Evolutionary conservation across 2,888 invertebrate species (phyloP).

Genomic region (Microchrysa polita): DNA sequence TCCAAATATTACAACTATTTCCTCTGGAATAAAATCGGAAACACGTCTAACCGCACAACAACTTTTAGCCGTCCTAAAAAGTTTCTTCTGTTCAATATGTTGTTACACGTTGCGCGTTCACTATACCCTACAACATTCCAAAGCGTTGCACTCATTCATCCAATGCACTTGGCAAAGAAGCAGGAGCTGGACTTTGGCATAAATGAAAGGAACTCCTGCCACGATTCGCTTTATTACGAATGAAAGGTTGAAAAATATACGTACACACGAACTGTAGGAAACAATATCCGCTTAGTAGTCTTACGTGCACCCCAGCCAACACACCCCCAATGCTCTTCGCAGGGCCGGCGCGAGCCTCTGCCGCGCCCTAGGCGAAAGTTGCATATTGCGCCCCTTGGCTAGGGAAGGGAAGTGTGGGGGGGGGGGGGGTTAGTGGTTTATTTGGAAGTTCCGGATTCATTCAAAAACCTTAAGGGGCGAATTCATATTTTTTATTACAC

Average conservation of each 20-base stretch:
- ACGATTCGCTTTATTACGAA: slow-evolving; percentile 40
- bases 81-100: slow-evolving; percentile 24
- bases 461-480: no score
- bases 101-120: slow-evolving; percentile 36
- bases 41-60: slow-evolving; percentile 31
- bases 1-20: no score
- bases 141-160: slow-evolving; percentile 12
- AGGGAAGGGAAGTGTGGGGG: no score
- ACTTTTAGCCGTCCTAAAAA: slow-evolving; percentile 5
- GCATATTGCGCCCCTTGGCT: no score
- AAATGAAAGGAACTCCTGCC: slow-evolving; percentile 20
- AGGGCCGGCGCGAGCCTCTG: no score
- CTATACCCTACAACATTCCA: neutral
- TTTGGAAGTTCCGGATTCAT: no score
- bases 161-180: slow-evolving; percentile 10
- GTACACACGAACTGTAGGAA: slow-evolving; percentile 40
- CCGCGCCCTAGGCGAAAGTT: no score
- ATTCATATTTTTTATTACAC: no score
- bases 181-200: neutral
- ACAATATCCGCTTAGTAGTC: slow-evolving; percentile 42
- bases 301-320: no score
- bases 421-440: no score
- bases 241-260: slow-evolving; percentile 40
- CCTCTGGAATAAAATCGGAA: neutral
- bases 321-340: no score